A percentile compares a stretch with the other conserved stretches of the same genome.
These are phyloP conservation scores for Porites evermanni DNA, from an alignment of 92 coral and sea anemone species.

Conservation along the genomic window DNA sequence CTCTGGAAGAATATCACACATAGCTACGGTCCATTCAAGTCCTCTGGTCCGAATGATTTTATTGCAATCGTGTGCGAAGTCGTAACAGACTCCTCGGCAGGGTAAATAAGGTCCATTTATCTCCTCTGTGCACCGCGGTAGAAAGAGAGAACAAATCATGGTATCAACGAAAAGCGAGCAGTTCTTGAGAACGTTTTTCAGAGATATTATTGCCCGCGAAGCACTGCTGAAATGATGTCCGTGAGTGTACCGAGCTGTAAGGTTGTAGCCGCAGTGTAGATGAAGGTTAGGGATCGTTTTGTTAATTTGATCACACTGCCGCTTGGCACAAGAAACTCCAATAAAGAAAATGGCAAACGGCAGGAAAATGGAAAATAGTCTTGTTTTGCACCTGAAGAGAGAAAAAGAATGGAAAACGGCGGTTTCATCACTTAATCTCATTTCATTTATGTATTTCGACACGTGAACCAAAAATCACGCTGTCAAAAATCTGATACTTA, in stretches of 20 bases:
- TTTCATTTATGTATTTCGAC: too few relatives aligned
- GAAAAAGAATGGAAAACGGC: neutral
- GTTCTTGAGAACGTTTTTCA: constrained; percentile 16
- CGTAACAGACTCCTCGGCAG: constrained; percentile 69
- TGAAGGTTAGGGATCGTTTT: constrained; percentile 39
- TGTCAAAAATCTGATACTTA: neutral
- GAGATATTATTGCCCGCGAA: constrained; percentile 10
- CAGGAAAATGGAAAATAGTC: neutral
- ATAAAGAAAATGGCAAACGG: neutral
- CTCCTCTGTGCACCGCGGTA: constrained; percentile 70
- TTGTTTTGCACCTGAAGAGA: constrained; percentile 12
- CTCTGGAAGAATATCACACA: constrained; percentile 67
- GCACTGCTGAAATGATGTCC: constrained; percentile 47
- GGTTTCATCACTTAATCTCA: neutral
- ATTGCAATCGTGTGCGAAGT: constrained; percentile 46
- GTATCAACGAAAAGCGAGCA: constrained; percentile 53
- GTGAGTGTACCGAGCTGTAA: constrained; percentile 48
- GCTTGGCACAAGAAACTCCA: constrained; percentile 10
- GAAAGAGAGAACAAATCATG: constrained; percentile 58
- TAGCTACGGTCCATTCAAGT: constrained; percentile 63
- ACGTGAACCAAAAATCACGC: neutral
- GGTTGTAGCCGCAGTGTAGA: constrained; percentile 67
- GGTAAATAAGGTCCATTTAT: constrained; percentile 67
- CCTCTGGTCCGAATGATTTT: neutral
- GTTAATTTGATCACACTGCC: constrained; percentile 30